Evolutionary conservation across 2,113 vertebrate genomes (phyloP).

Genomic region (Misgurnus mizolepis): DNA sequence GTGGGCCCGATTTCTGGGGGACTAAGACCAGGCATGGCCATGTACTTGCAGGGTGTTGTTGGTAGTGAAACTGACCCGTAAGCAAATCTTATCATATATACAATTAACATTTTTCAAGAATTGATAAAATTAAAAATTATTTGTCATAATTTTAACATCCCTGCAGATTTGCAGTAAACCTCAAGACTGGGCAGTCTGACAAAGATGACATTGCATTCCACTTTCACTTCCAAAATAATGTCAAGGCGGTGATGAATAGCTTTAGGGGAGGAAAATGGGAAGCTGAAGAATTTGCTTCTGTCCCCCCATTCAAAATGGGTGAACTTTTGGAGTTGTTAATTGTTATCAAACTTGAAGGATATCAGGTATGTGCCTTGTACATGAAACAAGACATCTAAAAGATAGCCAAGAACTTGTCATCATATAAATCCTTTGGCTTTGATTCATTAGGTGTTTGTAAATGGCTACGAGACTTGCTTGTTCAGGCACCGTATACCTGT

Average conservation of each 20-base stretch:
- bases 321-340: conserved; percentile 13
- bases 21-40: too few species aligned
- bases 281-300: neutral
- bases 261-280: neutral
- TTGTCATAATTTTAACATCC: too few species aligned
- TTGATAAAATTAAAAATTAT: neutral
- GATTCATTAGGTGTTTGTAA: conserved; percentile 17
- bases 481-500: conserved; percentile 28
- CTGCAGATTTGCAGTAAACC: conserved; percentile 13
- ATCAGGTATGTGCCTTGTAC: conserved; percentile 10
- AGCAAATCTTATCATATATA: too few species aligned
- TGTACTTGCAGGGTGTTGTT: too few species aligned
- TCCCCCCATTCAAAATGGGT: conserved; percentile 20
- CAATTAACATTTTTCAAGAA: neutral
- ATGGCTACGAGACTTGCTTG: neutral
- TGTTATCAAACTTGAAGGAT: conserved; percentile 3
- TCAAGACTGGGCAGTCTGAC: neutral
- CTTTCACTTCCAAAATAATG: neutral
- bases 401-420: too few species aligned
- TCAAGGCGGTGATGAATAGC: neutral
- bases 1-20: too few species aligned
- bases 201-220: conserved; percentile 23
- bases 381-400: too few species aligned
- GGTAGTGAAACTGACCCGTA: too few species aligned
- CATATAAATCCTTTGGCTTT: too few species aligned